Evolutionary conservation across 2,113 vertebrate species (phyloP).

Genomic region (Holacanthus passer): DNA sequence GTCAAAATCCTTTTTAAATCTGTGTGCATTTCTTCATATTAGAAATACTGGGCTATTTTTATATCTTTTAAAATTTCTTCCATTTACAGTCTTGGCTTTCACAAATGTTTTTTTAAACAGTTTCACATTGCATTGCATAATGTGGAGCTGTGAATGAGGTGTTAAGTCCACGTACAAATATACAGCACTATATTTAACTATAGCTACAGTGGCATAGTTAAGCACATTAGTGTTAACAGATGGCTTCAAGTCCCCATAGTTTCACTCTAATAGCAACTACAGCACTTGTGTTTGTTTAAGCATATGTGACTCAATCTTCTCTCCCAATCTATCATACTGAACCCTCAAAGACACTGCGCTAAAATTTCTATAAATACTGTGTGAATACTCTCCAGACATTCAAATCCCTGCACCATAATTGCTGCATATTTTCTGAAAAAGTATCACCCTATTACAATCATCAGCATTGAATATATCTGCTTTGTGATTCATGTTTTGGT

Average conservation of each 20-base stretch:
- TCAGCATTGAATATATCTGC: slow-evolving; percentile 35
- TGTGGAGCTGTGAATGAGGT: not conserved
- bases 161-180: not conserved
- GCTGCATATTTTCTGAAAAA: slow-evolving; percentile 29
- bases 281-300: no score
- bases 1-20: not conserved
- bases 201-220: not conserved
- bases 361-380: slow-evolving; percentile 21
- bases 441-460: slow-evolving; percentile 34
- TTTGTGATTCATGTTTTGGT: slow-evolving; percentile 40
- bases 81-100: not conserved
- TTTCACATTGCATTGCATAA: not conserved
- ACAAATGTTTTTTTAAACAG: not conserved
- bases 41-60: not conserved
- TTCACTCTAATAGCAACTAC: slow-evolving; percentile 3
- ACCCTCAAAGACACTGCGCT: not conserved
- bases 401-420: slow-evolving; percentile 35
- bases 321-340: not conserved
- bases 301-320: not conserved
- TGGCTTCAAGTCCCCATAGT: not conserved
- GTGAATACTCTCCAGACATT: slow-evolving; percentile 21
- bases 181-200: not conserved
- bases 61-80: not conserved
- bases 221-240: not conserved
- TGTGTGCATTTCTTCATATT: not conserved